phyloP scores from a whole-genome alignment of 2,888 invertebrate species.

The Eulithis prunata region DNA sequence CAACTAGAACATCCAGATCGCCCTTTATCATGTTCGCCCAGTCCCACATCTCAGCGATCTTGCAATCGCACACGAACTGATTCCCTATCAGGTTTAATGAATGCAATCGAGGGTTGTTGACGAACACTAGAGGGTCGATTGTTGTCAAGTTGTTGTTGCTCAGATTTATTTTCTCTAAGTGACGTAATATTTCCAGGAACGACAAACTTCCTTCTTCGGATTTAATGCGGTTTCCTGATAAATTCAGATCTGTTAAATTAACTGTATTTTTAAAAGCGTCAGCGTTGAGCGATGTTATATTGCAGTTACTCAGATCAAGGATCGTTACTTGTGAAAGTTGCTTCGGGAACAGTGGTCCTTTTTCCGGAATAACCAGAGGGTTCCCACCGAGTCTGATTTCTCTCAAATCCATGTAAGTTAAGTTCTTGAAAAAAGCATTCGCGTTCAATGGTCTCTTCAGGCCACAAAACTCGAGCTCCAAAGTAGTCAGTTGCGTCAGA shows the following conservation, averaged over 20 bases:
- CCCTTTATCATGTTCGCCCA: constrained; percentile 88
- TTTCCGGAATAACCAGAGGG: constrained; percentile 85
- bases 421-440: constrained; percentile 87
- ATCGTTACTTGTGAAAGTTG: constrained; percentile 86
- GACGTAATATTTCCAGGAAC: constrained; percentile 82
- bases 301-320: constrained; percentile 87
- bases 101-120: constrained; percentile 83
- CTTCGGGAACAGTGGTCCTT: constrained; percentile 86
- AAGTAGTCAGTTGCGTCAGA: constrained; percentile 86
- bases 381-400: constrained; percentile 88
- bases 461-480: constrained; percentile 88
- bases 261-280: constrained; percentile 85
- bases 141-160: constrained; percentile 86
- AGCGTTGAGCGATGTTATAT: constrained; percentile 83
- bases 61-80: constrained; percentile 88
- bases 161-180: constrained; percentile 85
- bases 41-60: constrained; percentile 88
- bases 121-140: constrained; percentile 83
- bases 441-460: constrained; percentile 86
- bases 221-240: constrained; percentile 84
- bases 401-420: constrained; percentile 86
- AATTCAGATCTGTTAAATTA: constrained; percentile 86
- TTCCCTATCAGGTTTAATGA: constrained; percentile 87
- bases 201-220: constrained; percentile 76
- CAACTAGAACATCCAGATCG: constrained; percentile 86